phyloP scores from a whole-genome alignment of 2,797 vertebrate species.

The Tenualosa thibaudeaui region DNA sequence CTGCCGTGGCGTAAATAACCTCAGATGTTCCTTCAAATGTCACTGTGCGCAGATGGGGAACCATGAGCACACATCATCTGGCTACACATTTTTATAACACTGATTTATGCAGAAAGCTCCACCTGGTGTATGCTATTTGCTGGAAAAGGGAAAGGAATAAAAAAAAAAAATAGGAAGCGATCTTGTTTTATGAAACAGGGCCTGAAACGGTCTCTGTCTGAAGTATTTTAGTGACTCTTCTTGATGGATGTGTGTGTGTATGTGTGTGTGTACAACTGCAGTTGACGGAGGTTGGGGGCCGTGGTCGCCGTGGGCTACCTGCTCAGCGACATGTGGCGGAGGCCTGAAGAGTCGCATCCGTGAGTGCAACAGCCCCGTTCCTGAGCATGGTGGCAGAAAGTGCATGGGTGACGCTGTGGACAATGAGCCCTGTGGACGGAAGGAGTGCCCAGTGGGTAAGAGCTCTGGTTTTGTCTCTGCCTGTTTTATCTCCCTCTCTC shows the following conservation, averaged over 20 bases:
- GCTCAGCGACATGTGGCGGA: conserved; percentile 87
- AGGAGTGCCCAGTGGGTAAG: conserved; percentile 87
- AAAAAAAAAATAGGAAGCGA: neutral
- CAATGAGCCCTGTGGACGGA: conserved; percentile 85
- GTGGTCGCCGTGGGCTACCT: conserved; percentile 91
- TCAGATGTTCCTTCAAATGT: neutral
- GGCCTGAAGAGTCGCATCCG: conserved; percentile 84
- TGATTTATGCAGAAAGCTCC: conserved; percentile 18
- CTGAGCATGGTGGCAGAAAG: conserved; percentile 83
- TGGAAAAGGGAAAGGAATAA: neutral
- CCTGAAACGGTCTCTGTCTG: neutral
- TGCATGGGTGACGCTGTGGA: conserved; percentile 84
- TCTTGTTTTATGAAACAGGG: conserved; percentile 18
- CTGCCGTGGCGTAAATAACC: neutral
- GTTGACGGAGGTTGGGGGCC: conserved; percentile 91
- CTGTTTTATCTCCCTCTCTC: neutral
- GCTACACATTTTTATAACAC: neutral
- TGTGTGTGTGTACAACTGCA: conserved; percentile 55
- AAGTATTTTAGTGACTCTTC: neutral
- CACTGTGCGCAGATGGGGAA: neutral
- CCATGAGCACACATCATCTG: neutral
- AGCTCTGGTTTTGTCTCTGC: neutral
- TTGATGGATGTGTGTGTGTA: conserved; percentile 25
- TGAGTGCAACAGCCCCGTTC: conserved; percentile 84
- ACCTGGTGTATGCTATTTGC: conserved; percentile 11